A percentile compares a stretch with the other conserved stretches of the same genome.
Evolutionary conservation across 2,797 vertebrate species (phyloP).

Genomic region (Rhincodon typus): DNA sequence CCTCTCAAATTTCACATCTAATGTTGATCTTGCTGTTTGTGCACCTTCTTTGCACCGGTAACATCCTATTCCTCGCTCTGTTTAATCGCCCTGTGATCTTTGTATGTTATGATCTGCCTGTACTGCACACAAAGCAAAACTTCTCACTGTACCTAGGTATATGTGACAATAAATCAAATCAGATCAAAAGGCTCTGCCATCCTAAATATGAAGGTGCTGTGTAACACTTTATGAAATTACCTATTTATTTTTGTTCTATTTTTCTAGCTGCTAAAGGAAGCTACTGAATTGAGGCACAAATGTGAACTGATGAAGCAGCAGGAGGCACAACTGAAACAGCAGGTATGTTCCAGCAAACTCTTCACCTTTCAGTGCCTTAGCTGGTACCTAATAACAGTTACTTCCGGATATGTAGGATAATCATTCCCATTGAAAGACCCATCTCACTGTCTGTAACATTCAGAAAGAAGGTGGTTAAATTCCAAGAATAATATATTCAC

Average conservation of each 20-base stretch:
- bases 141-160: too few relatives aligned
- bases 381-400: too few relatives aligned
- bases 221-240: neutral
- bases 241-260: constrained; percentile 22
- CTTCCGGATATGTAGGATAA: neutral
- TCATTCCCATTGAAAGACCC: neutral
- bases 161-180: too few relatives aligned
- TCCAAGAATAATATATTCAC: neutral
- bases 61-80: too few relatives aligned
- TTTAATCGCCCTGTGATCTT: too few relatives aligned
- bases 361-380: neutral
- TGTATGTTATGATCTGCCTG: too few relatives aligned
- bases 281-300: constrained; percentile 85
- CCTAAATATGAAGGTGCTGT: neutral
- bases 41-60: too few relatives aligned
- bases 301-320: constrained; percentile 97
- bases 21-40: too few relatives aligned
- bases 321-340: constrained; percentile 90
- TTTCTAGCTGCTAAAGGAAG: constrained; percentile 85
- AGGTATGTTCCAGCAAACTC: constrained; percentile 57
- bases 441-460: neutral
- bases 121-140: too few relatives aligned
- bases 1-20: too few relatives aligned
- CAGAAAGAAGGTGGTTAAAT: neutral
- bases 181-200: too few relatives aligned